phyloP scores from a whole-genome alignment of 2,797 vertebrate genomes.

The Leptoclinus maculatus region DNA sequence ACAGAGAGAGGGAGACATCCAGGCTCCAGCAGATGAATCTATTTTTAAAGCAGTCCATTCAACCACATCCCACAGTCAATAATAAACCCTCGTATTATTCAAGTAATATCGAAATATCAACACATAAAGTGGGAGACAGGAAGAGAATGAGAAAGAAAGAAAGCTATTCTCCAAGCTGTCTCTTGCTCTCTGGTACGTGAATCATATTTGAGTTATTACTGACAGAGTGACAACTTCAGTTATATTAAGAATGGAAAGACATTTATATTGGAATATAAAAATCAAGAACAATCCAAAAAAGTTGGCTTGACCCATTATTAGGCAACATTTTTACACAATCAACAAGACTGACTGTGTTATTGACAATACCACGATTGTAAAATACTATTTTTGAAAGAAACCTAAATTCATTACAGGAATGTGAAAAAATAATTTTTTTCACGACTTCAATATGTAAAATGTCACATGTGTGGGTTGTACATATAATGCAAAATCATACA shows the following conservation, averaged over 20 bases:
- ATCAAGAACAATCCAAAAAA: not conserved
- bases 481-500: not conserved
- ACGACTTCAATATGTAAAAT: not conserved
- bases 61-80: conserved; percentile 66
- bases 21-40: conserved; percentile 43
- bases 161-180: conserved; percentile 24
- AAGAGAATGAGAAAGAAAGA: conserved; percentile 32
- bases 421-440: not conserved
- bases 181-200: not conserved
- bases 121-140: conserved; percentile 25
- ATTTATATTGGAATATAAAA: not conserved
- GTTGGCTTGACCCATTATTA: not conserved
- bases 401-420: not conserved
- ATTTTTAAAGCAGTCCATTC: conserved; percentile 66
- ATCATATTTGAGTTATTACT: conserved; percentile 20
- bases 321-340: not conserved
- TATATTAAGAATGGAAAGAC: conserved; percentile 25
- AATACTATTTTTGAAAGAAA: not conserved
- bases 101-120: conserved; percentile 65
- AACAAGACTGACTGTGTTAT: not conserved
- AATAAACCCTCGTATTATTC: conserved; percentile 70
- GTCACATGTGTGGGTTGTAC: not conserved
- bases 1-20: conserved; percentile 13
- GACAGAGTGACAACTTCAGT: conserved; percentile 10
- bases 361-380: not conserved